Evolutionary conservation across 2,888 invertebrate genomes (phyloP), one percentile per base, ranked within the genome.

Genomic region (Entomobrya multifasciata): DNA sequence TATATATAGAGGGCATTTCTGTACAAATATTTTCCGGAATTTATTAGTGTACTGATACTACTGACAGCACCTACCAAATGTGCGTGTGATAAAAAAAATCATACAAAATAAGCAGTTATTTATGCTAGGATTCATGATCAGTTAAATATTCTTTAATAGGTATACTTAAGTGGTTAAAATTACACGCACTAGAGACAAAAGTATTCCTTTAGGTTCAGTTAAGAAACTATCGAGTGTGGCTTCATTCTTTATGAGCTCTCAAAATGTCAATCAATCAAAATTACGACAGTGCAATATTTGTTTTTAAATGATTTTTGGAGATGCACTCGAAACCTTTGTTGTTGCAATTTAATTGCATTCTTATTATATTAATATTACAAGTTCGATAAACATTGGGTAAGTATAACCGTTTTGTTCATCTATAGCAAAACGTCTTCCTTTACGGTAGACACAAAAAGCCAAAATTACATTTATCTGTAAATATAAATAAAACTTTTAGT

Each of bases 41-140:
- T 36, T 6, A 8, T 8, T 36, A 36, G 4, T 36, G 20, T 55
- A 55, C n/a, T 55, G n/a, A n/a, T n/a, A 55, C 55, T 8, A 55
- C 55, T 17, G 13, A 27, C 60, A 15, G 60, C 30, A 17, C 60
- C 27, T 15, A 30, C n/a, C 27, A 27, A 30, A 30, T 62, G 60
- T 62, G 60, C 60, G 30, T 62, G 60, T 62, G 60, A 62, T 62
- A 62, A 30, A 36, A 36, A 36, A 36, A 36, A 62, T 30, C 30
- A 30, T 62, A 13, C 27, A 11, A 62, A 62, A 8, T 36, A 36
- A 36, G 36, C 36, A 6, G 8, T 6, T 36, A 36, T 36, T 36
- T 36, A 36, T 36, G 36, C 8, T 36, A 36, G 36, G 8, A 36
- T 8, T 36, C 36, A 36, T 36, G n/a, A n/a, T n/a, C n/a, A n/a